Evolutionary conservation across 64 coral and sea anemone genomes (phyloP), one percentile per base, ranked within the genome.

Genomic region (Pachyseris speciosa): DNA sequence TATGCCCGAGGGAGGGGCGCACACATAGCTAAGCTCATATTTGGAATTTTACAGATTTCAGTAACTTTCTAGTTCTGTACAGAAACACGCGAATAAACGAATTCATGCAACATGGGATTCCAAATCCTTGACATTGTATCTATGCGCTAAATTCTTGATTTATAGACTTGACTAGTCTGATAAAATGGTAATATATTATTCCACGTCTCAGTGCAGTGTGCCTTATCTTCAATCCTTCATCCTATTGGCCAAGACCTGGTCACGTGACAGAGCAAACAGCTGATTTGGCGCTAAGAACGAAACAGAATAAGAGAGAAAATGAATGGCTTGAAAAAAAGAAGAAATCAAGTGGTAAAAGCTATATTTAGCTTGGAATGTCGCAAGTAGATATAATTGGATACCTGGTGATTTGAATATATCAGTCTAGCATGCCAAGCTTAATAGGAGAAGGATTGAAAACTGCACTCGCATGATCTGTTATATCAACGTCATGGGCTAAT

Each of bases 231-330:
- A 81, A 61, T 81, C 77, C 77, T 81, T 61, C 77, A 37, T 81
- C 77, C 22, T 38, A 61, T 57, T 40, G 53, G 77, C 51, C 77
- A 41, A 29, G 51, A 60, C 19, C 77, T 81, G 53, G 77, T 81
- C 77, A 81, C 32, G 51, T 36, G 33, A 81, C 77, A 64, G 77
- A 81, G 36, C 77, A 81, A 81, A 81, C 34, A 3, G 77, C 51
- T 81, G 77, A 81, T 81, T 81, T 81, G 77, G 77, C 77, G 77
- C 77, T 81, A 81, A 9, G 77, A 81, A 81, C 26, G 34, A 40
- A 81, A 81, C 24, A 81, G 77, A 81, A 59, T 6, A 40, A 39
- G 53, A 61, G n/a, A 22, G 34, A 39, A 30, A 81, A 61, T 81
- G 36, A 81, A 63, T 81, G 16, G 53, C 33, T 58, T 81, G 77